Evolutionary conservation across 2,888 invertebrate species (phyloP).

Genomic region (Rugalucina vietnamica): DNA sequence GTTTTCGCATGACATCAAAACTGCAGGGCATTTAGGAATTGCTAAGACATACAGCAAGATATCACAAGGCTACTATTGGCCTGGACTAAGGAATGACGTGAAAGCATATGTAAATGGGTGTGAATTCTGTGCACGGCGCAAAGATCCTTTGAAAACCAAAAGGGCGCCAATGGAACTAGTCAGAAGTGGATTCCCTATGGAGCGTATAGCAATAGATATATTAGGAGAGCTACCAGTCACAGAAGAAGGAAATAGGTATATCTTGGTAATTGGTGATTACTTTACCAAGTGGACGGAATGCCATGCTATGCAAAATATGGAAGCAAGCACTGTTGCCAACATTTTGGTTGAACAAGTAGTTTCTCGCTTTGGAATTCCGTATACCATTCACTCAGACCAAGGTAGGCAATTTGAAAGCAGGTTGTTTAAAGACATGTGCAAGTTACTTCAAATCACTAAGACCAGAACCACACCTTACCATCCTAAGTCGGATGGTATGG

Average conservation of each 20-base stretch:
- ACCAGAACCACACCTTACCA: too few species aligned
- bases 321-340: too few species aligned
- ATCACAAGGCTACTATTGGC: too few species aligned
- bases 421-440: too few species aligned
- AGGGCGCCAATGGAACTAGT: slow-evolving; percentile 30
- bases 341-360: slow-evolving; percentile 21
- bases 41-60: slow-evolving; percentile 36
- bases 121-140: neutral
- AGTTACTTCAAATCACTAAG: too few species aligned
- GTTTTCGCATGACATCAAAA: slow-evolving; percentile 27
- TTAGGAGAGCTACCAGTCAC: slow-evolving; percentile 34
- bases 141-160: neutral
- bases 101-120: slow-evolving; percentile 14
- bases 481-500: too few species aligned
- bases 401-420: too few species aligned
- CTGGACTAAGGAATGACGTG: slow-evolving; percentile 18
- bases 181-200: slow-evolving; percentile 19
- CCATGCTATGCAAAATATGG: slow-evolving; percentile 29
- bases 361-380: slow-evolving; percentile 4
- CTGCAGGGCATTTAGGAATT: slow-evolving; percentile 30
- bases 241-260: slow-evolving; percentile 29
- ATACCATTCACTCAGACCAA: neutral
- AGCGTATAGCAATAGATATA: slow-evolving; percentile 39
- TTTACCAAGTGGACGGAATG: slow-evolving; percentile 45
- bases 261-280: slow-evolving; percentile 38